Base-by-base conservation (phyloP, 2,113 vertebrate genomes). In the Thymallus thymallus region DNA sequence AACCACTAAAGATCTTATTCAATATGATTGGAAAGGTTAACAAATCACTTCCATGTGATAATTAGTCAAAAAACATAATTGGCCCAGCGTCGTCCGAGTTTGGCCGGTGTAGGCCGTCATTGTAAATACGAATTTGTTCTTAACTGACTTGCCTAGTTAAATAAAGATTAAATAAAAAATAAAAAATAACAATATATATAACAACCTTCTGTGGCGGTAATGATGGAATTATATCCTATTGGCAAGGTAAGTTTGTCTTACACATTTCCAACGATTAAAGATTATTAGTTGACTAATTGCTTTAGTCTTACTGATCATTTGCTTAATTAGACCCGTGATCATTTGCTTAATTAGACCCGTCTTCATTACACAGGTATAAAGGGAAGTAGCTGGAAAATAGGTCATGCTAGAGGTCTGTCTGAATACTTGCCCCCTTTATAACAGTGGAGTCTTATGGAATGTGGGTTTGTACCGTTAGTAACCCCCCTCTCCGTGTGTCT, bases 401-500 rank as follows among this genome's bases (percentile, higher is more conserved):
- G 72, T 76, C 76, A 68, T 77, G 85, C 78, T 80, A 66, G 76
- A 76, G 4, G 77, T 83, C 79, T 73, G 73, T 75, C 41, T 80
- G 41, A 85, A 80, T 76, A 76, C 82, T 20, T 55, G 20, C 18
- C 13, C 84, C 78, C 32, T 45, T 82, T 83, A 82, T 51, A 87
- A 88, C 80, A 86, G 79, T 41, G 86, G 83, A 89, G 88, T 80
- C 85, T 93, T 90, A 82, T 91, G 92, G 94, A 93, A 93, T 92
- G 90, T 86, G 82, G 94, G 89, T 91, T 91, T 92, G 91, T 91
- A 88, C 91, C 88, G 82, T 88, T 86, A 71, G 90, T 85, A 89
- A 85, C 89, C 91, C 93, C 90, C 85, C 89, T 83, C 80, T 76
- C 77, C 72, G 65, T 76, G 62, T 91, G 82, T 88, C 88, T 88